Base-by-base conservation (phyloP, 92 coral and sea anemone species). In the Blastomussa wellsi region DNA sequence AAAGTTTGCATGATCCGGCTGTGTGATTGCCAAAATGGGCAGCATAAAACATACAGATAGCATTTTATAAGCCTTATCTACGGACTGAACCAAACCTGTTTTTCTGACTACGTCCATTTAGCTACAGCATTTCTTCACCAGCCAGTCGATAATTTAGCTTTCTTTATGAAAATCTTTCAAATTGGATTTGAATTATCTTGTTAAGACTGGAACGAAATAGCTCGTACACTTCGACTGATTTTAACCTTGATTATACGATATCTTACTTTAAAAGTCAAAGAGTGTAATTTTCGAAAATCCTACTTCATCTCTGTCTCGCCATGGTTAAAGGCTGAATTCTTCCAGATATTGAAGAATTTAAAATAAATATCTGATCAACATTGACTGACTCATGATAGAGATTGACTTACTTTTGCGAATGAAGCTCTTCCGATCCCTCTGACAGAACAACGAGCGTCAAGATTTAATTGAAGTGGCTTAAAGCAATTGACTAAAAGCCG, bases 361-460 rank as follows among this genome's bases (percentile, higher is more conserved):
- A 28, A 53, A 42, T 65, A 29, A 62, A 59, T 55, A 39, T 4
- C 37, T 39, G 7, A 44, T 24, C 14, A 64, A 66, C 29, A 22
- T 60, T 64, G 66, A 52, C 19, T 26, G 66, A 33, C 12, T 32
- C 17, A n/a, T 36, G 67, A 32, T n/a, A 39, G 4, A 22, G 75
- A 33, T 5, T 72, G 24, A 74, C 76, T 69, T 52, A 44, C 48
- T 35, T 51, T 32, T 33, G 62, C 64, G 38, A 20, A 41, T 47
- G 55, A 48, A 68, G 85, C 60, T 60, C 32, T 65, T n/a, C n/a
- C n/a, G n/a, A n/a, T n/a, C 75, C 59, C 75, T 41, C 33, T 7
- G 62, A 80, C 65, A 47, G 42, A 80, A 9, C 6, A 31, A 32
- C 41, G 1, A 44, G 42, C 31, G 39, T n/a, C 70, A 52, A 15